Evolutionary conservation across 2,888 invertebrate genomes (phyloP).

Genomic region (Hemistola chrysoprasaria): DNA sequence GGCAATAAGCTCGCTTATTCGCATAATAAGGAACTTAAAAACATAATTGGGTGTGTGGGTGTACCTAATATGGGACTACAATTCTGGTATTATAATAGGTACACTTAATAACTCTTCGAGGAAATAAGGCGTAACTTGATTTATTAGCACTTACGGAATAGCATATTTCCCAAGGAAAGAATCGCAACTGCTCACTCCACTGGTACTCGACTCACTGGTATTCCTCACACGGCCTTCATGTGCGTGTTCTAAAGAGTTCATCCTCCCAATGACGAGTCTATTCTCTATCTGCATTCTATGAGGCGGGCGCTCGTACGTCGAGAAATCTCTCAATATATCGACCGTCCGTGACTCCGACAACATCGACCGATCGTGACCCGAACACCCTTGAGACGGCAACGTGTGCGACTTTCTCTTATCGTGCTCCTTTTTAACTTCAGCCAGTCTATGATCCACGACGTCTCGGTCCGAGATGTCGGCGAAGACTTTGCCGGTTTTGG

Average conservation of each 20-base stretch:
- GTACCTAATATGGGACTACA: too few relatives aligned
- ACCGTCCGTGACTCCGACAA: slow-evolving; percentile 87
- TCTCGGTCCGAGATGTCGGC: slow-evolving; percentile 58
- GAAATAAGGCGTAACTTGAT: too few relatives aligned
- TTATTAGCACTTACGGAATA: slow-evolving; percentile 74
- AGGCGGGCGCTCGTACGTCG: slow-evolving; percentile 56
- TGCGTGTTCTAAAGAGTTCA: slow-evolving; percentile 67
- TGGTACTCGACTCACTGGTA: slow-evolving; percentile 89
- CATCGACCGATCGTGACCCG: slow-evolving; percentile 86
- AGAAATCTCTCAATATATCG: slow-evolving; percentile 77
- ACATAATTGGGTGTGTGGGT: too few relatives aligned
- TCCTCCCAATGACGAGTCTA: slow-evolving; percentile 55
- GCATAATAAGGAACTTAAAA: too few relatives aligned
- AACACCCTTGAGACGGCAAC: slow-evolving; percentile 80
- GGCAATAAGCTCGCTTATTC: too few relatives aligned
- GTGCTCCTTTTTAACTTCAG: slow-evolving; percentile 44
- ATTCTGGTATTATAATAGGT: too few relatives aligned
- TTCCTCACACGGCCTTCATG: slow-evolving; percentile 73
- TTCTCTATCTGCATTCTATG: slow-evolving; percentile 54
- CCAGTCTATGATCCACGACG: slow-evolving; percentile 52
- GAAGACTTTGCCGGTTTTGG: slow-evolving; percentile 46
- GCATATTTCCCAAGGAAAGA: slow-evolving; percentile 85
- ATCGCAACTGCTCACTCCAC: slow-evolving; percentile 92
- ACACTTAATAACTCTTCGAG: too few relatives aligned
- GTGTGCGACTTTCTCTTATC: slow-evolving; percentile 79